Conservation (phyloP, 2,113 vertebrate species). For the Enhydra lutris region DNA sequence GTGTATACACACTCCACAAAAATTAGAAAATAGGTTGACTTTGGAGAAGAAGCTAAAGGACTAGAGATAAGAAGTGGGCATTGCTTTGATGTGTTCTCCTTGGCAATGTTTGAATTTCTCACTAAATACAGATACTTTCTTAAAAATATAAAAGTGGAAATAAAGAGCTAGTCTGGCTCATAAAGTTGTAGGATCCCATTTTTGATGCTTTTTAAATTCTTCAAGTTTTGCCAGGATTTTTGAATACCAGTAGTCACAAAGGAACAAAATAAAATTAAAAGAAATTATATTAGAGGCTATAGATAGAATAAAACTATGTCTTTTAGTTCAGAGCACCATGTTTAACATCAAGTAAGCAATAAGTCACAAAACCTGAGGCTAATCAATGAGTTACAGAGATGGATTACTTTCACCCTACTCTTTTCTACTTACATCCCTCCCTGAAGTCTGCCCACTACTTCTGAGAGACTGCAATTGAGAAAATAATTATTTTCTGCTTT, state of each 20-base stretch:
- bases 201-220: not conserved
- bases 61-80: not conserved
- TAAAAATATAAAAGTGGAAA: not conserved
- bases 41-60: not conserved
- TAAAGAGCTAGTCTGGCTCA: not conserved
- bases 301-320: not conserved
- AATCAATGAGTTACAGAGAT: not conserved
- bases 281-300: not conserved
- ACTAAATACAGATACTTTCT: not conserved
- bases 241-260: not conserved
- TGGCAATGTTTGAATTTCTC: not conserved
- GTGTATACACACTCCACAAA: not conserved
- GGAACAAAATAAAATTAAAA: not conserved
- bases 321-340: not conserved
- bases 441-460: not conserved
- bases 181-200: not conserved
- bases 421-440: not conserved
- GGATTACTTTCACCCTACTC: not conserved
- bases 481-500: not conserved
- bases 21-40: not conserved
- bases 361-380: not conserved
- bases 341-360: not conserved
- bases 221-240: not conserved
- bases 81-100: not conserved
- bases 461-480: not conserved